Percentiles rank a stretch among this genome's conserved stretches.
phyloP scores from a whole-genome alignment of 1,140 invertebrate species.

The Drosophila pectinifera region DNA sequence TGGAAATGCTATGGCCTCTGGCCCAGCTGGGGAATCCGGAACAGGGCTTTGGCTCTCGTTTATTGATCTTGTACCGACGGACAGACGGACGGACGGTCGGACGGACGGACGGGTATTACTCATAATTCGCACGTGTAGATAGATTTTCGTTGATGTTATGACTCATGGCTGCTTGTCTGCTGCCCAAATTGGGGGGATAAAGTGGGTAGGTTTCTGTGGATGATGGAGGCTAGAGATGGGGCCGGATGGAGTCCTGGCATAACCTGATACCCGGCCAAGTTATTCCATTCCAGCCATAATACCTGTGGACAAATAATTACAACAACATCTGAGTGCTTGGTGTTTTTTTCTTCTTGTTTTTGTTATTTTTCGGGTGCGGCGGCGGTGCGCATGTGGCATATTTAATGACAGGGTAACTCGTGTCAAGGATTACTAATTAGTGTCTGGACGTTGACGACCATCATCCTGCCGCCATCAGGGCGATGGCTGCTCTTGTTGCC shows the following conservation, averaged over 20 bases:
- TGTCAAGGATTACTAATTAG: constrained; percentile 83
- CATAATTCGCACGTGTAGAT: constrained; percentile 40
- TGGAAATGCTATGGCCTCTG: constrained; percentile 70
- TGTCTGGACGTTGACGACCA: constrained; percentile 78
- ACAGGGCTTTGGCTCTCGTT: constrained; percentile 7
- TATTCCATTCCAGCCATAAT: constrained; percentile 47
- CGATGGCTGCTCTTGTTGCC: constrained; percentile 41
- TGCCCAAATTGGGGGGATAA: constrained; percentile 15
- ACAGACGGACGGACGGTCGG: too few relatives aligned
- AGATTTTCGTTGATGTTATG: constrained; percentile 34
- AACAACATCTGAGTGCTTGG: constrained; percentile 39
- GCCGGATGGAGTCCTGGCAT: constrained; percentile 37
- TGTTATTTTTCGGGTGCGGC: constrained; percentile 5
- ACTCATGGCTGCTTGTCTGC: constrained; percentile 32
- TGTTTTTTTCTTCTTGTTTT: too few relatives aligned
- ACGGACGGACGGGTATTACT: constrained; percentile 11
- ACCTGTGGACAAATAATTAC: constrained; percentile 82
- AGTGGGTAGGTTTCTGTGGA: not conserved
- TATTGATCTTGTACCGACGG: constrained; percentile 35
- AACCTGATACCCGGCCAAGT: constrained; percentile 69
- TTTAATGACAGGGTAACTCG: constrained; percentile 78
- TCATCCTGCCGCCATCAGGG: not conserved
- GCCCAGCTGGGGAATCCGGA: constrained; percentile 53
- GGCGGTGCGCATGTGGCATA: constrained; percentile 69
- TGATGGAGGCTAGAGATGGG: not conserved